A percentile compares a stretch with the other conserved stretches of the same genome.
Conservation (phyloP, 2,888 invertebrate genomes). For the Stratiomys singularior region DNA sequence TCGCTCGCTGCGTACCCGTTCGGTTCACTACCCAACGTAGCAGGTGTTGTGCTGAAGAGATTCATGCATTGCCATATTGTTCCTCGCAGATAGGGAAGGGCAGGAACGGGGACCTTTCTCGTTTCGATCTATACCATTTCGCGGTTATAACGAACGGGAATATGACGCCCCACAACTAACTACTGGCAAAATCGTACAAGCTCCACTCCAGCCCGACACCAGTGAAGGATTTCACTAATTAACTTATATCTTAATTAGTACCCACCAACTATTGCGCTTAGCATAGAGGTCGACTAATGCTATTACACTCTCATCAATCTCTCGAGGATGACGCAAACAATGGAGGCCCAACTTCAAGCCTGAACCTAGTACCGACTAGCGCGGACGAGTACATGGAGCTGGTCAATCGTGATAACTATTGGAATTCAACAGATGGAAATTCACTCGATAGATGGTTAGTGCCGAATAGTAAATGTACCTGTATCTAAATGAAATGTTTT, state of each 20-base stretch:
- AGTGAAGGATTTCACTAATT: conserved; percentile 52
- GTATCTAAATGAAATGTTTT: conserved; percentile 37
- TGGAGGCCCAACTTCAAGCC: neutral
- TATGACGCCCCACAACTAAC: conserved; percentile 45
- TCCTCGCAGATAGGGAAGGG: no score
- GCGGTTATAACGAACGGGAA: conserved; percentile 19
- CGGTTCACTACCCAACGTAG: no score
- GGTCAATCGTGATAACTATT: neutral
- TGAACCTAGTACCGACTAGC: no score
- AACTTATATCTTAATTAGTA: conserved; percentile 53
- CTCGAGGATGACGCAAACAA: conserved; percentile 8
- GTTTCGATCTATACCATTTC: neutral
- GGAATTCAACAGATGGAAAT: neutral
- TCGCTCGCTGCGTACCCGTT: no score
- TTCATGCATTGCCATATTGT: no score
- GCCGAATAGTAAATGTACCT: neutral
- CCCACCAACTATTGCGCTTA: conserved; percentile 49
- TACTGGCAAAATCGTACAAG: neutral
- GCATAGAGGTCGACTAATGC: conserved; percentile 48
- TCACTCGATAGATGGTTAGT: neutral
- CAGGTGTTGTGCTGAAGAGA: no score
- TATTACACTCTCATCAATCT: conserved; percentile 52
- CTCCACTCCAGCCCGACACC: conserved; percentile 9
- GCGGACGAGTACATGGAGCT: no score
- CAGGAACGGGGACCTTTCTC: neutral